Base-by-base conservation (phyloP, 1,140 invertebrate genomes). In the Drosophila willistoni region DNA sequence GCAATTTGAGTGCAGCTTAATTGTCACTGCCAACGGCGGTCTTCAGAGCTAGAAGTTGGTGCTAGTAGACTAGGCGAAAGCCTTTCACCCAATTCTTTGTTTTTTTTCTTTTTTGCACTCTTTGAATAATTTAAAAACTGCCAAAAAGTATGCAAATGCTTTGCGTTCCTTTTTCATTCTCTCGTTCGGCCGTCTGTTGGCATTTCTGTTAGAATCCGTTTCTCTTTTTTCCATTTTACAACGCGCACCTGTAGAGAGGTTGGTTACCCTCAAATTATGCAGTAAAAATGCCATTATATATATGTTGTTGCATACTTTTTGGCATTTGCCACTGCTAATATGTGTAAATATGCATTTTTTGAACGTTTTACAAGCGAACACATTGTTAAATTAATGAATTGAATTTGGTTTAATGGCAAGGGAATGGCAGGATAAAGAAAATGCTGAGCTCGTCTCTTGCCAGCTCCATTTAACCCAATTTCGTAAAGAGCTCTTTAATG, bases 1-100 rank as follows among this genome's bases (percentile, higher is more conserved):
- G 84, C 80, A 87, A 87, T 87, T 87, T 87, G 76, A 87, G 79
- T 86, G 83, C 83, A 86, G 83, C 84, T 87, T 87, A 89, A 89
- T 87, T 87, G 83, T 89, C 84, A 62, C 76, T 56, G 55, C 60
- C 64, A 64, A 56, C 67, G 56, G 14, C 56, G 34, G 56, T 55
- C 25, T 39, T 39, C 36, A 39, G 12, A 39, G 44, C 17, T 51
- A 51, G 44, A 19, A 7, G 72, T 41, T 22, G 17, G 12, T 19
- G 19, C 19, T 1, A 22, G 22, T 22, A 14, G 25, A 19, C 47
- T 29, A 57, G 19, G n/a, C 7, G 19, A 55, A 34, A 56, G 22
- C 17, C 33, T 59, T 36, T 59, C 56, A 36, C 63, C 65, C 47
- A 73, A 60, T 64, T 76, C 64, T 69, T 71, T 59, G 6, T 29